phyloP scores from a whole-genome alignment of 2,888 invertebrate species.

The Sericinus montela region DNA sequence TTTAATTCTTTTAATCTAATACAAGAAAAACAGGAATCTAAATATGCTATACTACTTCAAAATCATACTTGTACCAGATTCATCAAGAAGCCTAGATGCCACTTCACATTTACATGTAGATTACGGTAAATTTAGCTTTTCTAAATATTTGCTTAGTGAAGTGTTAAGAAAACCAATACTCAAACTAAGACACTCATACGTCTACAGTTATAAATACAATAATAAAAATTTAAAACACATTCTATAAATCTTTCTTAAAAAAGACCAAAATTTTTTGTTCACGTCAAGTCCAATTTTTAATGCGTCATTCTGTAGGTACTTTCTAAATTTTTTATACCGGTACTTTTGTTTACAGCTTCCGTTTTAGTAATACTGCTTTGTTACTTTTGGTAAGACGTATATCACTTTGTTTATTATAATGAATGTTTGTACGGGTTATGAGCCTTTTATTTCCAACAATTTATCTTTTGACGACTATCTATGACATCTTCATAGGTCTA shows the following conservation, averaged over 20 bases:
- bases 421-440: constrained; percentile 14
- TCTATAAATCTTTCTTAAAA: constrained; percentile 20
- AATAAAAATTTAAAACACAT: constrained; percentile 10
- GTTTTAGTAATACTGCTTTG: constrained; percentile 51
- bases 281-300: no score
- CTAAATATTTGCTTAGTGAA: constrained; percentile 61
- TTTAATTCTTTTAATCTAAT: no score
- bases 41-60: no score
- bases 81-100: constrained; percentile 29
- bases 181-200: constrained; percentile 28
- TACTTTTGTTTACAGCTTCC: constrained; percentile 53
- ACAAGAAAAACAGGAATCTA: no score
- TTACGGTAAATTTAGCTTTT: constrained; percentile 45
- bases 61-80: no score
- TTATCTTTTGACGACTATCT: no score
- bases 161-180: constrained; percentile 48
- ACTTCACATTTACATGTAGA: constrained; percentile 43
- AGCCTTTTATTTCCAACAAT: not conserved
- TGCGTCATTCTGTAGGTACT: constrained; percentile 5
- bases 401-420: constrained; percentile 41
- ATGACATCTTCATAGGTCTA: no score
- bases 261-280: no score
- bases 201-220: constrained; percentile 22
- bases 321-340: constrained; percentile 28
- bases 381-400: constrained; percentile 53